Percentiles rank a stretch among this genome's conserved stretches.
Conservation (phyloP, 2,888 invertebrate species). For the Hofmannophila pseudospretella region DNA sequence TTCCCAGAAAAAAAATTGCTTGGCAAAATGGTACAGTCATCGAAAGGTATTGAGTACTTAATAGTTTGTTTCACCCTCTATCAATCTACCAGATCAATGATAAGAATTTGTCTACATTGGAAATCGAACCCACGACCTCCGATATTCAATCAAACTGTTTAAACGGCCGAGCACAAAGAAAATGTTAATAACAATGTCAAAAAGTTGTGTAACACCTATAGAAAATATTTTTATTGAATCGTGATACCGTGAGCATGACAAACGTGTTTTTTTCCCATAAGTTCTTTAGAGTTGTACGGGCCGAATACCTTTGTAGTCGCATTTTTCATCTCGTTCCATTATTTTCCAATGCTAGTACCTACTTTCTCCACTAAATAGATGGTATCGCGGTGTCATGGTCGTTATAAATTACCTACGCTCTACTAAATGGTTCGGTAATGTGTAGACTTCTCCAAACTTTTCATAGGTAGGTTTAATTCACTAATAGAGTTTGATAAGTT, state of each 20-base stretch:
- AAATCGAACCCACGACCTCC: not conserved
- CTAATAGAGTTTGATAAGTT: too few species aligned
- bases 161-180: not conserved
- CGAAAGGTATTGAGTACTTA: too few species aligned
- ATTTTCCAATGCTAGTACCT: not conserved
- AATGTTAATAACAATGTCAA: not conserved
- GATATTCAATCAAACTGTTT: not conserved
- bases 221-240: not conserved
- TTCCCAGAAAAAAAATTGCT: too few species aligned
- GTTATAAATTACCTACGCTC: too few species aligned
- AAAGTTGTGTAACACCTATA: not conserved
- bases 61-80: too few species aligned
- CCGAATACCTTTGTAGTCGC: not conserved
- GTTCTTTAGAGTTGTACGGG: not conserved
- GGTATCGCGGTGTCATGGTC: too few species aligned
- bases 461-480: too few species aligned
- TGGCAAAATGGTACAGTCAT: too few species aligned
- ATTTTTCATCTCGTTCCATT: not conserved
- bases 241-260: slow-evolving; percentile 2
- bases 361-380: not conserved
- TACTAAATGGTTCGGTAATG: too few species aligned
- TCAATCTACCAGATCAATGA: too few species aligned
- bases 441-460: too few species aligned
- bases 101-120: too few species aligned
- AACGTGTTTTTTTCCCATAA: not conserved